Conservation (phyloP, 1,140 invertebrate genomes). For the Temnothorax curvispinosus region DNA sequence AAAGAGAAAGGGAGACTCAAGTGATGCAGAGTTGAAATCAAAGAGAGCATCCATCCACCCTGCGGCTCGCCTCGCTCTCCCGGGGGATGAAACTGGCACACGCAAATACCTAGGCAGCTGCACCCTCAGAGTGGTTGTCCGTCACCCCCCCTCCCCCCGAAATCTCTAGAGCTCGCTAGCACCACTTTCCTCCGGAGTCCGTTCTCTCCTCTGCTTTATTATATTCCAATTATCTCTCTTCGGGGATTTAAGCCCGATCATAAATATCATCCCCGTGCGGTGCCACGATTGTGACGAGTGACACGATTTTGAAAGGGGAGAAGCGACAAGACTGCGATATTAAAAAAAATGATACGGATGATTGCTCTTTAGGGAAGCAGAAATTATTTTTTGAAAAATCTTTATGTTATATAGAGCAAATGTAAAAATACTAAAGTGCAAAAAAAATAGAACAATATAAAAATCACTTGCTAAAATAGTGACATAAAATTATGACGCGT, state of each 20-base stretch:
- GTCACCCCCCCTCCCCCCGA: not conserved
- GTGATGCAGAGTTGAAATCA: slow-evolving; percentile 35
- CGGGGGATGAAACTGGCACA: slow-evolving; percentile 76
- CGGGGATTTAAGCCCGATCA: slow-evolving; percentile 22
- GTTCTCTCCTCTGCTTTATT: slow-evolving; percentile 70
- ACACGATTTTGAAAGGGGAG: not conserved
- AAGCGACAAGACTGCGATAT: not conserved
- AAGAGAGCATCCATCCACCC: slow-evolving; percentile 78
- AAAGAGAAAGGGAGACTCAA: not conserved
- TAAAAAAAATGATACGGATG: not conserved
- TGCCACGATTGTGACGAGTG: not conserved
- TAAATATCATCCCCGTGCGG: not conserved
- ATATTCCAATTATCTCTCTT: slow-evolving; percentile 73
- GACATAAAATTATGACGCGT: not conserved
- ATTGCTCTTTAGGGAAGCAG: not conserved
- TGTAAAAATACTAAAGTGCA: not conserved
- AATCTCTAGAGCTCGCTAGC: slow-evolving; percentile 61
- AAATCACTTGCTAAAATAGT: not conserved
- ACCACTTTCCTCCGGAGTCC: slow-evolving; percentile 19
- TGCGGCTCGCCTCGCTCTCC: slow-evolving; percentile 40
- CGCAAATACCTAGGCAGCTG: slow-evolving; percentile 83
- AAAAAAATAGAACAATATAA: not conserved
- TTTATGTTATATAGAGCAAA: not conserved
- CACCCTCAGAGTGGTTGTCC: slow-evolving; percentile 74
- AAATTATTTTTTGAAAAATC: not conserved